These are phyloP conservation scores for Gasteruption jaculator DNA, from an alignment of 2,888 invertebrate genomes.

Conservation along the genomic window DNA sequence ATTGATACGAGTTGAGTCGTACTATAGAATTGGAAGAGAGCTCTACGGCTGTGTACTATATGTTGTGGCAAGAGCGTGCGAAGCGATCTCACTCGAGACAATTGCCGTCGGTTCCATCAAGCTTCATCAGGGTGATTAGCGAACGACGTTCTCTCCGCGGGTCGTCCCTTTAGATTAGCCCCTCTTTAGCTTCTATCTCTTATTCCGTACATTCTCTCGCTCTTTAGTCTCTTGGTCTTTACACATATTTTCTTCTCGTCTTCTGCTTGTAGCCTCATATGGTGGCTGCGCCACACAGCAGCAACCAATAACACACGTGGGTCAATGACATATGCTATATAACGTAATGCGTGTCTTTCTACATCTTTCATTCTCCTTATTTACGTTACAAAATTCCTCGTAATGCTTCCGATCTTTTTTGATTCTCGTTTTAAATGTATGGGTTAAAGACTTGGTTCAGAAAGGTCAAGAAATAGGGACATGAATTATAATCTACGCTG, in stretches of 20 bases:
- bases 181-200: slow-evolving; percentile 32
- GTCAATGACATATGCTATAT: slow-evolving; percentile 33
- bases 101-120: slow-evolving; percentile 37
- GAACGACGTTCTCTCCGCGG: slow-evolving; percentile 29
- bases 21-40: too few relatives aligned
- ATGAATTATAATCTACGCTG: too few relatives aligned
- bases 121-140: slow-evolving; percentile 40
- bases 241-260: slow-evolving; percentile 11
- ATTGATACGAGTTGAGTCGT: too few relatives aligned
- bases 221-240: slow-evolving; percentile 17
- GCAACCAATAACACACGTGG: slow-evolving; percentile 29
- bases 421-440: too few relatives aligned
- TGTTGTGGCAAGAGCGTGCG: too few relatives aligned
- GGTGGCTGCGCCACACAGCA: slow-evolving; percentile 14
- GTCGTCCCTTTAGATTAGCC: slow-evolving; percentile 32
- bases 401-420: too few relatives aligned
- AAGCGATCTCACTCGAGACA: too few relatives aligned
- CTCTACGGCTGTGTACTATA: too few relatives aligned
- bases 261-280: slow-evolving; percentile 20
- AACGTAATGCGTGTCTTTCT: background rate
- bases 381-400: slow-evolving; percentile 13
- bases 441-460: too few relatives aligned
- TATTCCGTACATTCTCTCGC: slow-evolving; percentile 13
- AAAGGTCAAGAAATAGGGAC: too few relatives aligned
- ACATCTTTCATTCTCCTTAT: background rate